phyloP scores from a whole-genome alignment of 2,797 vertebrate species.

The Acanthurus leucopareius region DNA sequence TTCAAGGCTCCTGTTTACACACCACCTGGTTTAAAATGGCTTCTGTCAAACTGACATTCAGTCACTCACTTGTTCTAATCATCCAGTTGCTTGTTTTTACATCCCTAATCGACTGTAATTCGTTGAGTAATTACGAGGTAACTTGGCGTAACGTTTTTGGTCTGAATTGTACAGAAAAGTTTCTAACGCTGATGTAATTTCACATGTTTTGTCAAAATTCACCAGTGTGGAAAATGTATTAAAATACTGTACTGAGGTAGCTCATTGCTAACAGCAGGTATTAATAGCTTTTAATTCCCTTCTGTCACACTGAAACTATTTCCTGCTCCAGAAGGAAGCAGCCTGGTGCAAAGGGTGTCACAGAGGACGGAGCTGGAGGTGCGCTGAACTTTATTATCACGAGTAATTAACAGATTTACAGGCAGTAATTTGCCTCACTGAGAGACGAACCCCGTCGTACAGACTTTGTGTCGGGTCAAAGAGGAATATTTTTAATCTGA shows the following conservation, averaged over 20 bases:
- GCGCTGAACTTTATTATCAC: background rate
- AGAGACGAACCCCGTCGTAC: background rate
- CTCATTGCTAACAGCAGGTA: slow-evolving; percentile 42
- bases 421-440: background rate
- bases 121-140: background rate
- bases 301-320: slow-evolving; percentile 14
- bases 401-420: background rate
- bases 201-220: slow-evolving; percentile 11
- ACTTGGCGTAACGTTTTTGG: background rate
- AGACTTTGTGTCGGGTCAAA: background rate
- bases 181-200: background rate
- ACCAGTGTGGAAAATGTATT: slow-evolving; percentile 14
- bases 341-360: slow-evolving; percentile 9
- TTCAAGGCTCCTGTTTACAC: background rate
- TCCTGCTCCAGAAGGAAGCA: slow-evolving; percentile 21
- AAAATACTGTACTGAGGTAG: slow-evolving; percentile 1
- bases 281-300: slow-evolving; percentile 44
- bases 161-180: background rate
- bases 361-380: background rate
- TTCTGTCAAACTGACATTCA: background rate
- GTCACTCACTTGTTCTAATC: background rate
- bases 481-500: background rate
- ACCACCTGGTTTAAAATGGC: background rate
- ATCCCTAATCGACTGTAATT: background rate
- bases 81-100: background rate